Evolutionary conservation across 1,140 invertebrate genomes (phyloP).

Genomic region (Drosophila tristis): DNA sequence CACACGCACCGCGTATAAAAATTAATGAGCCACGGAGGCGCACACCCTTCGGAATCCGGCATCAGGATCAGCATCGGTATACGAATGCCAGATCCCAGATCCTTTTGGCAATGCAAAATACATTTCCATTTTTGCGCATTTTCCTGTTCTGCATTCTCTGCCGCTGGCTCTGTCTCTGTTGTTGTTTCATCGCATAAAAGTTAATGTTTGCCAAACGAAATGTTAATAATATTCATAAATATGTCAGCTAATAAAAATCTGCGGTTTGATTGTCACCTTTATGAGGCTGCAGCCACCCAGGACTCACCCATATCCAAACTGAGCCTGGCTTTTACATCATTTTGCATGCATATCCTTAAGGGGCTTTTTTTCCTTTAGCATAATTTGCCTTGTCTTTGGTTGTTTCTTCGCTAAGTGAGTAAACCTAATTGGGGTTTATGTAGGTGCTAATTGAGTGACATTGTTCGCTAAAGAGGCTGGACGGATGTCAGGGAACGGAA

Average conservation of each 20-base stretch:
- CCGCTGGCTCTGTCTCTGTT: conserved; percentile 1
- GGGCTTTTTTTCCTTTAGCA: neutral
- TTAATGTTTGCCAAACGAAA: conserved; percentile 68
- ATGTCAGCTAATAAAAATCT: conserved; percentile 73
- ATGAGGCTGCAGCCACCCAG: conserved; percentile 12
- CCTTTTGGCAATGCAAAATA: conserved; percentile 36
- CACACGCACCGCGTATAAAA: conserved; percentile 73
- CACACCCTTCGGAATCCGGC: conserved; percentile 57
- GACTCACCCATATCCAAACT: conserved; percentile 6
- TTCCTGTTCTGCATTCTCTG: conserved; percentile 30
- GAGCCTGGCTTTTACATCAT: neutral
- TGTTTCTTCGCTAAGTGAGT: conserved; percentile 13
- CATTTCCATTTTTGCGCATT: conserved; percentile 53
- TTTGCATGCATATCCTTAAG: conserved; percentile 12
- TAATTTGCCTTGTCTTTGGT: neutral
- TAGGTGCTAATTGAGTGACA: conserved; percentile 59
- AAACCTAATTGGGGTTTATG: conserved; percentile 52
- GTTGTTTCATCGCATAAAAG: conserved; percentile 25
- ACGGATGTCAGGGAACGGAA: too few relatives aligned
- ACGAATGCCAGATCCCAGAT: conserved; percentile 7
- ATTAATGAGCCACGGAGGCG: conserved; percentile 84
- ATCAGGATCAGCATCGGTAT: conserved; percentile 26
- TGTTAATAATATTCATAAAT: conserved; percentile 82
- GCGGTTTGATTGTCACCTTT: conserved; percentile 59
- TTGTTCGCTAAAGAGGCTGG: conserved; percentile 33